These are phyloP conservation scores for Mus musculus DNA, from an alignment of 2,113 vertebrate genomes.

Conservation along the genomic window GRCm39 chr5:81133501-81134000, in stretches of 20 bases:
- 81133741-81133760: neutral
- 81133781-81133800: neutral
- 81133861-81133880: neutral
- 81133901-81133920: neutral
- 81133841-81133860: neutral
- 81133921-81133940: constrained; percentile 30
- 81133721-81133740: neutral
- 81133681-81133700: neutral
- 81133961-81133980: neutral
- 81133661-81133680: neutral
- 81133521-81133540: neutral
- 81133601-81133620: neutral
- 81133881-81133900: neutral
- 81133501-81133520: neutral
- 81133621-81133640: no score
- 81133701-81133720: neutral
- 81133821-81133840: neutral
- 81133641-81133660: no score
- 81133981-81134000: neutral
- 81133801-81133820: neutral
- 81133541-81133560: neutral
- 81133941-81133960: constrained; percentile 15
- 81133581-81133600: neutral
- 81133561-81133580: neutral
- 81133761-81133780: neutral